Conservation (phyloP, 2,888 invertebrate species). For the Apoda limacodes region DNA sequence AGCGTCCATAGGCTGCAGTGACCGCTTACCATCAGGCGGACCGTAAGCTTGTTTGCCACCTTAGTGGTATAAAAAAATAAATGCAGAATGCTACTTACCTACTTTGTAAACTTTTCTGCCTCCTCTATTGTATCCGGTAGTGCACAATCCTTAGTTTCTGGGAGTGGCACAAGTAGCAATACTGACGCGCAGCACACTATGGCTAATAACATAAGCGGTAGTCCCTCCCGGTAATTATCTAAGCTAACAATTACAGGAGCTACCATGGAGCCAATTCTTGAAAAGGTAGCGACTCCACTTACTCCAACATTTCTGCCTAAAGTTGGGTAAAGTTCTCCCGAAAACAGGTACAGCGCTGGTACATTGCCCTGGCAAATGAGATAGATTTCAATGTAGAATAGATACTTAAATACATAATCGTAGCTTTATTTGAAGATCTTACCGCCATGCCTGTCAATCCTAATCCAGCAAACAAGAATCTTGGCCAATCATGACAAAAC, state of each 20-base stretch:
- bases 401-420: neutral
- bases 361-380: slow-evolving; percentile 54
- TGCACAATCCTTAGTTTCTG: slow-evolving; percentile 52
- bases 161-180: slow-evolving; percentile 42
- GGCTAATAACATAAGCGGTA: slow-evolving; percentile 41
- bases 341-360: slow-evolving; percentile 76
- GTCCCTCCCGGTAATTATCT: slow-evolving; percentile 29
- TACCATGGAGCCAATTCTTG: slow-evolving; percentile 82
- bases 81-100: too few species aligned
- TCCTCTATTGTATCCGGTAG: slow-evolving; percentile 67
- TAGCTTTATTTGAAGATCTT: slow-evolving; percentile 26
- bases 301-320: slow-evolving; percentile 81
- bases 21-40: too few species aligned
- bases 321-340: slow-evolving; percentile 84
- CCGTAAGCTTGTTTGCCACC: too few species aligned
- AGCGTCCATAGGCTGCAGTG: too few species aligned
- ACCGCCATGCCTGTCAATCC: slow-evolving; percentile 76
- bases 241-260: slow-evolving; percentile 46
- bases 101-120: slow-evolving; percentile 36
- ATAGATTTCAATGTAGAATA: neutral
- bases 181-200: slow-evolving; percentile 38
- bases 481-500: slow-evolving; percentile 62
- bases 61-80: too few species aligned
- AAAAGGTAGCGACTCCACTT: slow-evolving; percentile 79
- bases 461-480: slow-evolving; percentile 68